Conservation (phyloP, 2,113 vertebrate genomes). For the Anas platyrhynchos region DNA sequence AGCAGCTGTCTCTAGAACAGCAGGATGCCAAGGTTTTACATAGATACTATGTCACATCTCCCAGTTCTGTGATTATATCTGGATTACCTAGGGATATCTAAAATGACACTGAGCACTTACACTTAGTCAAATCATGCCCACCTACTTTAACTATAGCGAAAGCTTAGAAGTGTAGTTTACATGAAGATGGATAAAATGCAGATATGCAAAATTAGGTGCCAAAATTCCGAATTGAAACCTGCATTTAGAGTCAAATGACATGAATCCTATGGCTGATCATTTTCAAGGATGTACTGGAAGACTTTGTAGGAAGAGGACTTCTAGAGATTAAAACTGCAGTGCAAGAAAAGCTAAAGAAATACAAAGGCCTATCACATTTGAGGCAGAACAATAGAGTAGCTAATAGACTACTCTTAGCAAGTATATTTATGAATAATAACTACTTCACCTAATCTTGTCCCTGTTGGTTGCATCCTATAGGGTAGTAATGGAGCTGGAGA, state of each 20-base stretch:
- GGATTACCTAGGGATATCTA: background rate
- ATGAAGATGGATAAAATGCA: background rate
- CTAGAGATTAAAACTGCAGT: background rate
- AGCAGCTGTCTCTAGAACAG: background rate
- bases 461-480: background rate
- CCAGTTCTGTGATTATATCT: background rate
- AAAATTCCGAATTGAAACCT: background rate
- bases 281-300: background rate
- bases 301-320: background rate
- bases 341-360: background rate
- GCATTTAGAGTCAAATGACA: background rate
- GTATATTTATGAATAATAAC: background rate
- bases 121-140: background rate
- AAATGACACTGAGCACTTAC: background rate
- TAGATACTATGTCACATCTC: background rate
- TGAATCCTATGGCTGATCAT: background rate
- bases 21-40: background rate
- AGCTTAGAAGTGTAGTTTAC: background rate
- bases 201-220: background rate
- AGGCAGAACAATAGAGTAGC: background rate
- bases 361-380: background rate
- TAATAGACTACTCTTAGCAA: background rate
- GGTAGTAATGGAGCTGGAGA: background rate
- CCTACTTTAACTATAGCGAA: background rate
- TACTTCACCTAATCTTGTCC: background rate